A percentile compares a stretch with the other conserved stretches of the same genome.
These are phyloP conservation scores for Cydia splendana DNA, from an alignment of 1,140 invertebrate species.

Conservation along the genomic window DNA sequence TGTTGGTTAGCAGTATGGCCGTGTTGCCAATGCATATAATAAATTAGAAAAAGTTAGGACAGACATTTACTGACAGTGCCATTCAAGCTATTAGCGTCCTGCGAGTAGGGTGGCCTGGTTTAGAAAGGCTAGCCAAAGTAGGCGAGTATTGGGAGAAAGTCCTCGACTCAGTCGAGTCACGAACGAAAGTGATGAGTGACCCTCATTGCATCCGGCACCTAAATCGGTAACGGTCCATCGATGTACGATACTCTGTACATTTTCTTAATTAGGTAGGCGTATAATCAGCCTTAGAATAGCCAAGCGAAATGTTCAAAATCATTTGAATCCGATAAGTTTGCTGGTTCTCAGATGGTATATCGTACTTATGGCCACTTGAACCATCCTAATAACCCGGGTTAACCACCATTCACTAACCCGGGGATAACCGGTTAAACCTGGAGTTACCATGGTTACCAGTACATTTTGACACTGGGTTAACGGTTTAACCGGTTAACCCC, in stretches of 20 bases:
- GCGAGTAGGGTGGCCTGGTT: background rate
- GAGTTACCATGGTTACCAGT: too few species aligned
- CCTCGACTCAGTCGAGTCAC: conserved; percentile 20
- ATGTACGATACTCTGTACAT: too few species aligned
- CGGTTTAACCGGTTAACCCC: too few species aligned
- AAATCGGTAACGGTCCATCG: background rate
- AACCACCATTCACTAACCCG: too few species aligned
- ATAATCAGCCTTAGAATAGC: background rate
- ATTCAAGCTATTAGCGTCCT: background rate
- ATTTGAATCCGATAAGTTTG: too few species aligned
- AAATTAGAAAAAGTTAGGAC: background rate
- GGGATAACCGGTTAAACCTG: too few species aligned
- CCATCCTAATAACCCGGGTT: too few species aligned
- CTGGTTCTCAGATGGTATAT: too few species aligned
- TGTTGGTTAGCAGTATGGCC: background rate
- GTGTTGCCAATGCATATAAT: background rate
- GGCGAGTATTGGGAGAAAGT: conserved; percentile 20
- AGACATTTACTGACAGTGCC: background rate
- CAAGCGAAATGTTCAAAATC: too few species aligned
- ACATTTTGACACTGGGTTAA: too few species aligned
- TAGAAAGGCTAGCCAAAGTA: conserved; percentile 1
- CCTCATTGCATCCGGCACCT: conserved; percentile 19
- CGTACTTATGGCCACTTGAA: too few species aligned
- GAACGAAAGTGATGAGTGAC: conserved; percentile 26
- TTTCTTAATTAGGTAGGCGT: background rate